These are phyloP conservation scores for Pycnomerus fuliginosus DNA, from an alignment of 2,888 invertebrate genomes.

Conservation along the genomic window DNA sequence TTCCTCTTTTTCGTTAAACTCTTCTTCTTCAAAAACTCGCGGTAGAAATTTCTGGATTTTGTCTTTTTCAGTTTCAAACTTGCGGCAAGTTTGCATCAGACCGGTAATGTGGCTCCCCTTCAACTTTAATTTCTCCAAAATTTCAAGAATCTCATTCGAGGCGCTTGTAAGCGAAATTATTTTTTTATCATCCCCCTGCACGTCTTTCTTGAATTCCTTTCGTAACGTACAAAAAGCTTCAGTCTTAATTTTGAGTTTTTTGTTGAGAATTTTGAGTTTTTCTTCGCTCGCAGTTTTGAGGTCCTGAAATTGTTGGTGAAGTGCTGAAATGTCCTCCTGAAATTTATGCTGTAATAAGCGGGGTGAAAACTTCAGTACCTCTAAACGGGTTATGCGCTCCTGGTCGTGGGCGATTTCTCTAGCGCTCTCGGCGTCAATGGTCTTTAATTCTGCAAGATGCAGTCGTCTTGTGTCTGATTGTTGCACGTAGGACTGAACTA, in stretches of 20 bases:
- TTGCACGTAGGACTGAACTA: conserved; percentile 40
- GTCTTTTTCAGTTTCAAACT: conserved; percentile 59
- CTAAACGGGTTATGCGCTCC: conserved; percentile 39
- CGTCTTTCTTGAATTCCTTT: conserved; percentile 35
- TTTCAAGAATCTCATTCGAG: conserved; percentile 52
- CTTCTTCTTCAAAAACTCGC: not conserved
- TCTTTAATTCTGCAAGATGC: conserved; percentile 46
- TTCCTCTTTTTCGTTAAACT: conserved; percentile 2
- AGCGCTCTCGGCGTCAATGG: conserved; percentile 45
- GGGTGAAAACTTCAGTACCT: too few relatives aligned
- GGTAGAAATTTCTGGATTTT: conserved; percentile 38
- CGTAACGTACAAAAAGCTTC: conserved; percentile 31
- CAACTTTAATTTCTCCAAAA: conserved; percentile 50
- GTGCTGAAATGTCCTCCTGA: conserved; percentile 32
- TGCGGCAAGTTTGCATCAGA: conserved; percentile 57
- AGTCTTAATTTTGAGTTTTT: conserved; percentile 29
- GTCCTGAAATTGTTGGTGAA: conserved; percentile 33
- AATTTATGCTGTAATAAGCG: conserved; percentile 9
- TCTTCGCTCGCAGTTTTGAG: conserved; percentile 28
- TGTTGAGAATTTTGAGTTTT: conserved; percentile 33
- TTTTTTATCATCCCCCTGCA: conserved; percentile 37
- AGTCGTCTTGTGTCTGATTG: conserved; percentile 44
- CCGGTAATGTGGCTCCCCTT: conserved; percentile 58
- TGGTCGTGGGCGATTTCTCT: conserved; percentile 41
- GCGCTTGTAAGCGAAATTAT: conserved; percentile 38